Percentiles rank a stretch among this genome's conserved stretches.
These are phyloP conservation scores for Syngnathus floridae DNA, from an alignment of 2,113 vertebrate genomes.

Conservation along the genomic window DNA sequence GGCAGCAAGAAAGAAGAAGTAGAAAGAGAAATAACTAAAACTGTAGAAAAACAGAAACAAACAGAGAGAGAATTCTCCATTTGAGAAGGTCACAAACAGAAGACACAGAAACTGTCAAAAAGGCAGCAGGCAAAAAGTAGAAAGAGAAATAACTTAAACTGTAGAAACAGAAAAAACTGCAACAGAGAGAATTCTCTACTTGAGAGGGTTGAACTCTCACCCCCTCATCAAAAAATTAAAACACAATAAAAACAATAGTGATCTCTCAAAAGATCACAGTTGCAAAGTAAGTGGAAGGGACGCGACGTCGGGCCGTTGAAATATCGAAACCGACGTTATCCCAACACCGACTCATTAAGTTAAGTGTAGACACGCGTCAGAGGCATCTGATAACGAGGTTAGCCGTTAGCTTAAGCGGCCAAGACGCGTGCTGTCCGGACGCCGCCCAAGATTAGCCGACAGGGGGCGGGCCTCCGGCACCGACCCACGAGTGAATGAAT, in stretches of 20 bases:
- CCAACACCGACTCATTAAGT: slow-evolving; percentile 11
- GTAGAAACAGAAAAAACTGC: no score
- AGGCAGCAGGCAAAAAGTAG: no score
- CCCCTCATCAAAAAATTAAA: no score
- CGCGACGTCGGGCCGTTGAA: not conserved
- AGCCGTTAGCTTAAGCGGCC: slow-evolving; percentile 45
- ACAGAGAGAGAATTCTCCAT: no score
- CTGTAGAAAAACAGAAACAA: no score
- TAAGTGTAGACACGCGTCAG: slow-evolving; percentile 18
- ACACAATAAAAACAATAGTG: not conserved
- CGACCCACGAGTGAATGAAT: not conserved
- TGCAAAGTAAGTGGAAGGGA: not conserved
- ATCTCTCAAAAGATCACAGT: not conserved
- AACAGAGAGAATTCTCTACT: no score
- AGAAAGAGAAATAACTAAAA: no score
- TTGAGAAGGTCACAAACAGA: no score
- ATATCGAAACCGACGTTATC: not conserved
- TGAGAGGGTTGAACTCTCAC: no score
- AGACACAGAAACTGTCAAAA: no score
- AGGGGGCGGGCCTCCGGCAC: slow-evolving; percentile 29
- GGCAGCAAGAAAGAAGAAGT: no score
- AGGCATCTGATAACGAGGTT: slow-evolving; percentile 49
- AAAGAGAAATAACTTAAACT: no score
- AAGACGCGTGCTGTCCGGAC: slow-evolving; percentile 46
- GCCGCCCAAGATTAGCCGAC: slow-evolving; percentile 57